Evolutionary conservation across 2,888 invertebrate species (phyloP), one percentile per base, ranked within the genome.

Genomic region (Unio pictorum): DNA sequence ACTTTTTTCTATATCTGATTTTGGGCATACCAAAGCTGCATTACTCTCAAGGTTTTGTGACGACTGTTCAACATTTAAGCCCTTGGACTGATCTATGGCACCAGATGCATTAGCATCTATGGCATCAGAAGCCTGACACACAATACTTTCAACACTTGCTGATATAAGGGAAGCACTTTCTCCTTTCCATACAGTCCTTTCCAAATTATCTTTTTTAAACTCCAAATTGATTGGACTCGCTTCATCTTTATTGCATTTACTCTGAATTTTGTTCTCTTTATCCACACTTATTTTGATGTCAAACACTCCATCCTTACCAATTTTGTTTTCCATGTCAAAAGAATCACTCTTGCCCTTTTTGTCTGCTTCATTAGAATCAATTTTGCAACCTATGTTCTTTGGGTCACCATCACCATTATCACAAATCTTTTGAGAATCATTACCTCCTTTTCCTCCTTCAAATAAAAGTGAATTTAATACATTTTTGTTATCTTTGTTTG

Each of bases 391-490:
- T 20, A 8, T 54, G 11, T 3, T 55, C 23, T 63, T 55, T 20
- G 45, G 55, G 18, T 58, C 60, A 26, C 26, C 8, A 18, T 54
- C 30, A n/a, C 61, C 45, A 7, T 57, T 57, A 58, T 17, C 55
- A 59, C 30, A 30, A 55, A 64, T 59, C 18, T 30, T 65, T 62
- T 65, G 63, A 56, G 45, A 56, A 18, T 8, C 59, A 30, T 66
- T 61, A 17, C 6, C 23, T 26, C 18, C 26, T 26, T 61, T 45
- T 34, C 28, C n/a, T 26, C 28, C 28, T 15, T 54, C 20, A 59
- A 20, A 34, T 55, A n/a, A 61, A 4, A 45, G 15, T 45, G 45
- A 45, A 45, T 26, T 26, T 61, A 23, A 26, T 8, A 28, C 17
- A 28, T 61, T 18, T 26, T n/a, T 11, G 23, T 26, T n/a, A n/a